Conservation (phyloP, 2,888 invertebrate genomes). For the Willowsia nigromaculata region DNA sequence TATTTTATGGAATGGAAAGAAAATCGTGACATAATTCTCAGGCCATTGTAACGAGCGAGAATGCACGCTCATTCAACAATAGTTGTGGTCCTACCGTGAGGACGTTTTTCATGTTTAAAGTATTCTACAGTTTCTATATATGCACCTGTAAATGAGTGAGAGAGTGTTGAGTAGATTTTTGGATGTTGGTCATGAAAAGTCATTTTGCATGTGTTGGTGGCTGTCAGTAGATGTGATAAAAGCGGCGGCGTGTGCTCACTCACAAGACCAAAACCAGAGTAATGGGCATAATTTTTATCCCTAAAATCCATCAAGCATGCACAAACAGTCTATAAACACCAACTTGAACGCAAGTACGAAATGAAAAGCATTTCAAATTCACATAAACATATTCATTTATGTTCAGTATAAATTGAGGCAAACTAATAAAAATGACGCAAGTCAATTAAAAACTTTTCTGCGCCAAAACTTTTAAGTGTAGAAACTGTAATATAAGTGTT, state of each 20-base stretch:
- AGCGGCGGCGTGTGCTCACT: background rate
- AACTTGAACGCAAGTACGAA: constrained; percentile 16
- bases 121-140: background rate
- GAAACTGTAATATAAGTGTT: background rate
- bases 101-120: constrained; percentile 2
- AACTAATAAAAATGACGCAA: constrained; percentile 56
- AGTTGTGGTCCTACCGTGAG: background rate
- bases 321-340: constrained; percentile 15
- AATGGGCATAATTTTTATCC: background rate
- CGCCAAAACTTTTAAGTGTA: constrained; percentile 1
- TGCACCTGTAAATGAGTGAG: constrained; percentile 24
- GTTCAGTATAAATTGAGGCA: constrained; percentile 30
- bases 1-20: constrained; percentile 24
- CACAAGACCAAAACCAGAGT: constrained; percentile 24
- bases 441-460: constrained; percentile 60
- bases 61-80: constrained; percentile 21
- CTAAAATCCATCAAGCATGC: constrained; percentile 16
- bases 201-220: constrained; percentile 32
- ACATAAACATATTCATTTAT: background rate
- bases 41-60: constrained; percentile 16
- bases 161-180: background rate
- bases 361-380: constrained; percentile 15
- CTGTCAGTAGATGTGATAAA: constrained; percentile 18
- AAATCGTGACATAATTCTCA: constrained; percentile 61
- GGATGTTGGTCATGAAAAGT: constrained; percentile 35